Evolutionary conservation across 2,888 invertebrate species (phyloP), one percentile per base, ranked within the genome.

Genomic region (Baronia brevicornis): DNA sequence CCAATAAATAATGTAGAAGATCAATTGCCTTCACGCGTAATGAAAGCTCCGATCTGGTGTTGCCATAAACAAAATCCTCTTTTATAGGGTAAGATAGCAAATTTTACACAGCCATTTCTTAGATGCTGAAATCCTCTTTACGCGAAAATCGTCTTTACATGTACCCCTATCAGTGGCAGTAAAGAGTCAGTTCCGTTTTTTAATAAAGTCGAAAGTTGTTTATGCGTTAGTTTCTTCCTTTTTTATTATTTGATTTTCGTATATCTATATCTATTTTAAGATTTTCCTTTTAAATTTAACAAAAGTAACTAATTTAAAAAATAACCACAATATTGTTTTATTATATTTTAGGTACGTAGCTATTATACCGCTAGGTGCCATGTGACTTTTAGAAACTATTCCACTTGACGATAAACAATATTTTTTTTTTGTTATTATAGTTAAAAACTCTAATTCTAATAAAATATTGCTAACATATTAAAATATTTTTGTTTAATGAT

Each of bases 1-100:
- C 43, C 69, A 56, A 75, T 74, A 80, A 73, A 73, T 71, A 72
- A 70, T 66, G 60, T 46, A 39, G 44, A 53, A 61, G 57, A 75
- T 80, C 77, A 77, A 77, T 79, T 71, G 67, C 60, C 55, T 48
- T 38, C 42, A 31, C 28, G 33, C 45, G 49, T 56, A 57, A 56
- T 57, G 54, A 57, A 56, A 57, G 53, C 68, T 57, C 61, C 79
- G 67, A 78, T 78, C 78, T 80, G 80, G 77, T 69, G 66, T 63
- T 58, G 63, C 64, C 72, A 74, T 80, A 80, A 80, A 80, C 74
- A 69, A 68, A 75, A 79, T 78, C 79, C 77, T 57, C 58, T 54
- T 75, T 80, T 80, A 79, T 74, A 61, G 68, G 54, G 52, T 62
- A 60, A 66, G 70, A 74, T 74, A 63, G 70, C 61, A 43, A 49